Evolutionary conservation across 2,888 invertebrate species (phyloP), one percentile per base, ranked within the genome.

Genomic region (Chironomus riparius): DNA sequence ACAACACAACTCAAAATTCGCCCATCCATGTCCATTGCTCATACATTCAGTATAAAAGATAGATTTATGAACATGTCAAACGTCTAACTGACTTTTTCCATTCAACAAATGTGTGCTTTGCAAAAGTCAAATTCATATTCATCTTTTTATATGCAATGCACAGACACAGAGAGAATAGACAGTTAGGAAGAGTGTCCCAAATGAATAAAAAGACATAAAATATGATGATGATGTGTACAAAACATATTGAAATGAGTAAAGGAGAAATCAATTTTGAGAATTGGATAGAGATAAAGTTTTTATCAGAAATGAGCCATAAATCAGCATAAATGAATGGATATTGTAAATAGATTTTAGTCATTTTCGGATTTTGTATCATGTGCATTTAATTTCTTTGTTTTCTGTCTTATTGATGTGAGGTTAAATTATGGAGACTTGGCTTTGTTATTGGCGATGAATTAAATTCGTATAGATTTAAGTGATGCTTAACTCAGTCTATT

Each of bases 61-160:
- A 76, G 76, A 76, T 76, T 76, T 76, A 76, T 76, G 76, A 76
- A 76, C 76, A 76, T 76, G 76, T 76, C 76, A 76, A 76, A 76
- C 56, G 56, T 69, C 12, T 22, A 13, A 24, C 21, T 65, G 65
- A 24, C 21, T 65, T 69, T 65, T 18, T 22, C 62, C 47, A 62
- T 24, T 50, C 62, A 62, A 72, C 68, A 73, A 73, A 73, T 73
- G 62, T 48, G 13, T 15, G 18, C 28, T 3, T 50, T 18, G n/a
- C 24, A 48, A 21, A 71, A 71, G 71, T 71, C 71, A 71, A 22
- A 71, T 47, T 50, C 48, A 61, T 18, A 68, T 68, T 65, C 65
- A 65, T 65, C 65, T 24, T 65, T 62, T 21, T 18, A 18, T 21
- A 22, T 22, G 4, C 38, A 38, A 62, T 21, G n/a, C 50, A 62